Conservation (phyloP, 2,797 vertebrate species). For the Siniperca scherzeri region DNA sequence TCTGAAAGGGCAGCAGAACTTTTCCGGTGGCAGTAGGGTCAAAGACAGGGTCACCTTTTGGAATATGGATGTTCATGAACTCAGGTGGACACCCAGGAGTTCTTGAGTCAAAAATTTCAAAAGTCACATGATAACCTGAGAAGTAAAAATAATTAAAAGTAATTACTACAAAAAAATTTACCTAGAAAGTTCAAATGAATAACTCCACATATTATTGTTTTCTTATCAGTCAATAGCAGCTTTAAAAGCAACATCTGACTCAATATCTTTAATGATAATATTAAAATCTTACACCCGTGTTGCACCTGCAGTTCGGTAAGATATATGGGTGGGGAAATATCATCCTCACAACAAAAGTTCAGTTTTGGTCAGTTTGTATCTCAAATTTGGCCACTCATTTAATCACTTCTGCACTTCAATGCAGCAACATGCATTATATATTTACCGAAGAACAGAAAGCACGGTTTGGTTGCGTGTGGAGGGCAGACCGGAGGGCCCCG, state of each 20-base stretch:
- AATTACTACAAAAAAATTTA: not conserved
- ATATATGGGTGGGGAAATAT: not conserved
- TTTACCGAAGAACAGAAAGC: conserved; percentile 94
- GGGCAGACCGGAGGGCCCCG: conserved; percentile 84
- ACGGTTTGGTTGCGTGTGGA: conserved; percentile 90
- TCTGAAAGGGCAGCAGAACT: conserved; percentile 91
- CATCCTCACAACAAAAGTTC: not conserved
- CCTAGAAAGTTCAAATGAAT: not conserved
- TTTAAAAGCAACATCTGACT: not conserved
- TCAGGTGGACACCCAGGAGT: conserved; percentile 93
- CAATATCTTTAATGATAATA: not conserved
- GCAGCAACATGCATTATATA: not conserved
- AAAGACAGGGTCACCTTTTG: conserved; percentile 89
- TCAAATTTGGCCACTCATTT: not conserved
- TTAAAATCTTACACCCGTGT: not conserved
- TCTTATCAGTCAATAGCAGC: not conserved
- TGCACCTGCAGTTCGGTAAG: not conserved
- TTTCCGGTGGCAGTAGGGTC: conserved; percentile 83
- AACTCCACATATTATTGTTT: not conserved
- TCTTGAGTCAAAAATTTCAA: conserved; percentile 89
- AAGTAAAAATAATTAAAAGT: not conserved
- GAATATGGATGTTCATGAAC: conserved; percentile 92
- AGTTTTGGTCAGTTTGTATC: not conserved
- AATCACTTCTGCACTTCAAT: not conserved
- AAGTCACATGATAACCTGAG: conserved; percentile 91